These are phyloP conservation scores for Poeciliopsis retropinna DNA, from an alignment of 2,113 vertebrate species.

Conservation along the genomic window DNA sequence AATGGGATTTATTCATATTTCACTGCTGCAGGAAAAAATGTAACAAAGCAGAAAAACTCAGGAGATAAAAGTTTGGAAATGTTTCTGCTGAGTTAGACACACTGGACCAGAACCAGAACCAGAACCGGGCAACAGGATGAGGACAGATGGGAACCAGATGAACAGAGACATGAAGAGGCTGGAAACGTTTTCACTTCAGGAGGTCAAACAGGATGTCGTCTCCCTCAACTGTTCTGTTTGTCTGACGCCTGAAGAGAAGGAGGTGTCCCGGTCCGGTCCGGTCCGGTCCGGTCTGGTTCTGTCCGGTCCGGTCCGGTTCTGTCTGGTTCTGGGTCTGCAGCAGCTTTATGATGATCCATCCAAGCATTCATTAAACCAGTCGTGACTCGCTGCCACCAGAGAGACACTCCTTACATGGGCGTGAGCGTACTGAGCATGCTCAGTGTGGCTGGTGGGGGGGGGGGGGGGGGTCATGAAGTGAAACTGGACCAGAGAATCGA, in stretches of 20 bases:
- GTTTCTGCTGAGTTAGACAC: background rate
- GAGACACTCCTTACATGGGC: background rate
- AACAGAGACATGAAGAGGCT: too few species aligned
- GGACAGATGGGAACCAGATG: background rate
- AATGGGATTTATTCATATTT: too few species aligned
- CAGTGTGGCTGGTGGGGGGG: background rate
- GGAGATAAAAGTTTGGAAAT: background rate
- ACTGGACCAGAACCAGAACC: too few species aligned
- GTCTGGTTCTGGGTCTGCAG: background rate
- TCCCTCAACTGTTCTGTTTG: too few species aligned
- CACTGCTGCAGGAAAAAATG: too few species aligned
- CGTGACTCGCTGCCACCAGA: background rate
- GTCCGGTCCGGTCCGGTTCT: background rate
- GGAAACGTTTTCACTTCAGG: too few species aligned
- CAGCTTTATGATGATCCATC: conserved; percentile 29
- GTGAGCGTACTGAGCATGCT: background rate
- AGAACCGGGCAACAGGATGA: background rate
- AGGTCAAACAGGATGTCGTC: too few species aligned
- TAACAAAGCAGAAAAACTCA: too few species aligned
- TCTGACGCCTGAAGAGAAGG: too few species aligned
- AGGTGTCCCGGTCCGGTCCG: background rate
- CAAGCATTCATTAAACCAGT: background rate
- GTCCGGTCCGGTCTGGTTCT: background rate
- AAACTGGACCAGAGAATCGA: too few species aligned
- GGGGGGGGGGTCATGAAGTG: too few species aligned